A percentile compares a stretch with the other conserved stretches of the same genome.
phyloP scores from a whole-genome alignment of 2,113 vertebrate species.

The Narcine bancroftii region DNA sequence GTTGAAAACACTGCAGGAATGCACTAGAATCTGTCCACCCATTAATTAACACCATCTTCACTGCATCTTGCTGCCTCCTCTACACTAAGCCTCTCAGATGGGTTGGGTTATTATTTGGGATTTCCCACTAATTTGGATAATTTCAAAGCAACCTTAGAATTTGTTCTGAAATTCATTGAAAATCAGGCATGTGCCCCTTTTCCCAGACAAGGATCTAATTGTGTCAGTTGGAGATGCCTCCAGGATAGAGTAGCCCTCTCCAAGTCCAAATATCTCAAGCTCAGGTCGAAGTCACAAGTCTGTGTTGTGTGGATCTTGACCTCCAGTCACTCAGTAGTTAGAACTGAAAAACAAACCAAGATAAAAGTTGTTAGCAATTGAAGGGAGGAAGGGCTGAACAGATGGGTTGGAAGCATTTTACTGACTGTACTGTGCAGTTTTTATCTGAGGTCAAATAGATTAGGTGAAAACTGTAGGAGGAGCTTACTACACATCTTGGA shows the following conservation, averaged over 20 bases:
- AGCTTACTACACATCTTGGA: neutral
- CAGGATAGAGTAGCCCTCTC: neutral
- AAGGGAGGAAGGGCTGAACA: neutral
- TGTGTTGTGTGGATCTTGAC: neutral
- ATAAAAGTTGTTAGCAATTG: neutral
- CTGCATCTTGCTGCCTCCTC: no score
- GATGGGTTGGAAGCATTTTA: neutral
- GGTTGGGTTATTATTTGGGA: neutral
- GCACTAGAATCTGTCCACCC: neutral
- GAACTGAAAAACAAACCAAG: neutral
- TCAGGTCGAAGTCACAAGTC: neutral
- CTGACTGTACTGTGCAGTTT: neutral
- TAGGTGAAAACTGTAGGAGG: neutral
- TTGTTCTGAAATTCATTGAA: neutral
- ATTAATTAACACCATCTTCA: neutral
- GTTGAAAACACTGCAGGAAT: neutral
- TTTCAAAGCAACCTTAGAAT: neutral
- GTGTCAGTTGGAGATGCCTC: neutral
- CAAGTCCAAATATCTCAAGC: neutral
- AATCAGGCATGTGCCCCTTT: neutral
- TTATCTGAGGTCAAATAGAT: neutral
- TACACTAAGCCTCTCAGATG: neutral
- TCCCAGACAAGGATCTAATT: neutral
- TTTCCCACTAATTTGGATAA: neutral
- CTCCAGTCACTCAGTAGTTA: neutral